Evolutionary conservation across 2,113 vertebrate species (phyloP).

Genomic region (Myotis lucifugus): DNA sequence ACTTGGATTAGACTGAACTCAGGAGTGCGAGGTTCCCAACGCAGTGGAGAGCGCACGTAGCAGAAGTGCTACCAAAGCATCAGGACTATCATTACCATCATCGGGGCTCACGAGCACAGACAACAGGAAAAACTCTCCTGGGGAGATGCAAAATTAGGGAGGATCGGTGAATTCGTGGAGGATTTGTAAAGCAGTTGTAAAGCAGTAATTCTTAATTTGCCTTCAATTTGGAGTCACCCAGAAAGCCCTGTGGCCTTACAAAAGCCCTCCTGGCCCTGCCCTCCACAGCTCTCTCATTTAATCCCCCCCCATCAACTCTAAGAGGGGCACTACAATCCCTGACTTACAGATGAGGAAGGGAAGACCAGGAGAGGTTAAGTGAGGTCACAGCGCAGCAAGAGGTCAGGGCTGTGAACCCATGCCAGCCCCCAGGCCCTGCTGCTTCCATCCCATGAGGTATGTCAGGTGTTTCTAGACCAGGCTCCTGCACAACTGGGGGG

Average conservation of each 20-base stretch:
- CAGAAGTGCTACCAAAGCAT: neutral
- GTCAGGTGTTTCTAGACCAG: neutral
- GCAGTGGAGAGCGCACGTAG: neutral
- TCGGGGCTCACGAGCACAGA: neutral
- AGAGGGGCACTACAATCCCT: neutral
- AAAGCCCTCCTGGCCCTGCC: neutral
- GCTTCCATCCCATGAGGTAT: neutral
- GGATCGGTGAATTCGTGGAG: neutral
- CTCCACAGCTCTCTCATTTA: neutral
- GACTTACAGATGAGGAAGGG: neutral
- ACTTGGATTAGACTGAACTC: neutral
- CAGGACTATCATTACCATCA: neutral
- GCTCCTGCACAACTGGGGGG: accelerated
- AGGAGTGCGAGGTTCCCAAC: neutral
- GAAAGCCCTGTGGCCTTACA: neutral
- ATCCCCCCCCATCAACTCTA: neutral
- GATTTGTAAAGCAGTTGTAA: neutral
- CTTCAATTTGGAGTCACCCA: neutral
- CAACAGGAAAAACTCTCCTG: neutral
- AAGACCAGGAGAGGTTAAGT: neutral
- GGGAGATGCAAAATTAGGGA: neutral
- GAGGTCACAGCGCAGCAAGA: neutral
- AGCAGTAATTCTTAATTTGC: neutral
- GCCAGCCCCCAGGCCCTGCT: neutral
- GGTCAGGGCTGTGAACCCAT: neutral